Conservation (phyloP, 2,113 vertebrate species). For the Anas platyrhynchos region DNA sequence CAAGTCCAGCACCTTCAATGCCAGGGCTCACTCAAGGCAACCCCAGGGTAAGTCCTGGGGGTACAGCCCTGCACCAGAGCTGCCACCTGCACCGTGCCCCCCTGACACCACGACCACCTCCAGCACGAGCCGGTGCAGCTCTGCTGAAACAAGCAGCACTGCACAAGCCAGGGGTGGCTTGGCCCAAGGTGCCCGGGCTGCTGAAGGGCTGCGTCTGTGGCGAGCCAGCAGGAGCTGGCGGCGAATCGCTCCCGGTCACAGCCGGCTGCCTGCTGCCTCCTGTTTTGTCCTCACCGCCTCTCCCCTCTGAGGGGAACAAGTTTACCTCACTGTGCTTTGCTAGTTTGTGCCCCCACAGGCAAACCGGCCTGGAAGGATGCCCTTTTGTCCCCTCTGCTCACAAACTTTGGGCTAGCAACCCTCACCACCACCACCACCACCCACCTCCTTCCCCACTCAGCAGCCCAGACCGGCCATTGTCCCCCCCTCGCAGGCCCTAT, state of each 20-base stretch:
- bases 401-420: background rate
- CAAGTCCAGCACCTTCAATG: background rate
- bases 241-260: background rate
- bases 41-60: background rate
- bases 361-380: background rate
- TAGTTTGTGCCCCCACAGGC: background rate
- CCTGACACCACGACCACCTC: background rate
- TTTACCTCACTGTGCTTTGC: background rate
- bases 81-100: background rate
- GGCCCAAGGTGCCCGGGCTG: background rate
- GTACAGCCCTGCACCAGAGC: background rate
- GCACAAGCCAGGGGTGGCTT: background rate
- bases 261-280: slow-evolving; percentile 26
- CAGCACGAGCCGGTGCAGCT: background rate
- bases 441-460: background rate
- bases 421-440: background rate
- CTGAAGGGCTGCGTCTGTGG: background rate
- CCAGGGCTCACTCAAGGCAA: background rate
- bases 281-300: background rate
- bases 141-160: background rate
- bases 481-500: background rate
- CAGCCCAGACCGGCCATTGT: background rate
- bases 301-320: background rate
- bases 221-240: background rate
- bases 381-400: background rate